Percentiles rank a stretch among this genome's conserved stretches.
Conservation (phyloP, 2,797 vertebrate genomes). For the Enteromius mattozi region DNA sequence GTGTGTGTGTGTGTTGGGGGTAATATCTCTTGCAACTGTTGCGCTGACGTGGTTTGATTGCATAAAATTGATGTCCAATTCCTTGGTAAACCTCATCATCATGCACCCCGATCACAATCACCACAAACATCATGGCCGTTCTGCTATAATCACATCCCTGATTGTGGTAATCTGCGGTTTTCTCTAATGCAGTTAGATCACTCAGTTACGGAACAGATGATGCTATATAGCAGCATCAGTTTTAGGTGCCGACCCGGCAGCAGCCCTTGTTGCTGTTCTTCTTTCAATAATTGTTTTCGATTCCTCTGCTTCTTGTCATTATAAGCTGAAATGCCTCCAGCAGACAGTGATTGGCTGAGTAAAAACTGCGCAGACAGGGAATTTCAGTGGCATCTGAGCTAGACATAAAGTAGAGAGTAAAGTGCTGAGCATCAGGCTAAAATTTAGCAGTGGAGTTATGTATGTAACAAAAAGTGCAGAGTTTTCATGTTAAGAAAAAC, state of each 20-base stretch:
- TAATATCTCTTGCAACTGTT: background rate
- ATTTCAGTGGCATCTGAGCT: conserved; percentile 18
- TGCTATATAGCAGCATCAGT: background rate
- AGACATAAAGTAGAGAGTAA: conserved; percentile 6
- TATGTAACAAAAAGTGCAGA: conserved; percentile 33
- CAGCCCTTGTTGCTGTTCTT: conserved; percentile 23
- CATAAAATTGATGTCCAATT: conserved; percentile 13
- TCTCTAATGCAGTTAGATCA: conserved; percentile 34
- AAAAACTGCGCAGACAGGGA: conserved; percentile 28
- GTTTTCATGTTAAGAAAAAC: conserved; percentile 1
- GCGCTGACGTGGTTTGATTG: conserved; percentile 12
- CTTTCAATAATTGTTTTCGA: conserved; percentile 48
- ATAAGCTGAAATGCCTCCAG: conserved; percentile 35
- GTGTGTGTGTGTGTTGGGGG: too few species aligned
- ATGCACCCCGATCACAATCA: conserved; percentile 18
- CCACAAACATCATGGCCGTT: conserved; percentile 22
- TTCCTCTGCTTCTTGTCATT: conserved; percentile 46
- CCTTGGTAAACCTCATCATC: conserved; percentile 22
- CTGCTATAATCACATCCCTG: conserved; percentile 29
- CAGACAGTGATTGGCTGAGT: conserved; percentile 43
- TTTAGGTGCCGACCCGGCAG: background rate
- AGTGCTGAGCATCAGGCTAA: conserved; percentile 39
- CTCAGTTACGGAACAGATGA: background rate
- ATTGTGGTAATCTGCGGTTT: conserved; percentile 17
- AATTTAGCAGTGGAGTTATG: conserved; percentile 31